Conservation (phyloP, 2,888 invertebrate species). For the Corythucha ciliata region DNA sequence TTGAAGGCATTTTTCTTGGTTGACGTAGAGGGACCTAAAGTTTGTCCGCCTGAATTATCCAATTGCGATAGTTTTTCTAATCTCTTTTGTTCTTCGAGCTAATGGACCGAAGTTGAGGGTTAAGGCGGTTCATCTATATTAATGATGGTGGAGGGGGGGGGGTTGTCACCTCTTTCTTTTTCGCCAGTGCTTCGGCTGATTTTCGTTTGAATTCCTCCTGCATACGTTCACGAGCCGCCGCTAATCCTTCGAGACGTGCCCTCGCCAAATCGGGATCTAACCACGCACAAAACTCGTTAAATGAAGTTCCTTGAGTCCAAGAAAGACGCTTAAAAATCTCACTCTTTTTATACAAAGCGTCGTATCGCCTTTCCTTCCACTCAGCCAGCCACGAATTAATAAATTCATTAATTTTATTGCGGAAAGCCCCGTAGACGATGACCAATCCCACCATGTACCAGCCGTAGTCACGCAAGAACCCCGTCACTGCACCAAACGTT, state of each 20-base stretch:
- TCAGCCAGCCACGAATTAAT: not conserved
- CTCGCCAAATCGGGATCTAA: constrained; percentile 15
- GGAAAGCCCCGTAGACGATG: constrained; percentile 14
- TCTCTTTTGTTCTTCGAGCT: no score
- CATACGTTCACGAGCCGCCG: constrained; percentile 10
- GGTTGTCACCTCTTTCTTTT: constrained; percentile 12
- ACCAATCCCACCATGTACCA: constrained; percentile 15
- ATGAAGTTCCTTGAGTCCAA: not conserved
- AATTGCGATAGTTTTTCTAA: no score
- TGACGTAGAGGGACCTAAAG: no score
- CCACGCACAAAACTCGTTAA: not conserved
- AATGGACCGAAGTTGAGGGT: no score
- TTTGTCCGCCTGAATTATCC: no score
- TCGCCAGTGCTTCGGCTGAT: constrained; percentile 15
- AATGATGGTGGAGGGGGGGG: no score
- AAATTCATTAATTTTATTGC: constrained; percentile 9
- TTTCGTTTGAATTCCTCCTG: constrained; percentile 7
- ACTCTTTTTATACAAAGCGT: constrained; percentile 17
- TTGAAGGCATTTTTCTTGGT: no score
- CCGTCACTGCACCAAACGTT: not conserved
- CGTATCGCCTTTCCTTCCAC: constrained; percentile 10
- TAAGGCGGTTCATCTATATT: no score
- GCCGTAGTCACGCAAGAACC: constrained; percentile 5
- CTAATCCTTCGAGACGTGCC: constrained; percentile 7
- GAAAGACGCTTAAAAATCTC: not conserved